Percentiles rank a stretch among this genome's conserved stretches.
phyloP scores from a whole-genome alignment of 2,113 vertebrate species.

The Columba janthina region DNA sequence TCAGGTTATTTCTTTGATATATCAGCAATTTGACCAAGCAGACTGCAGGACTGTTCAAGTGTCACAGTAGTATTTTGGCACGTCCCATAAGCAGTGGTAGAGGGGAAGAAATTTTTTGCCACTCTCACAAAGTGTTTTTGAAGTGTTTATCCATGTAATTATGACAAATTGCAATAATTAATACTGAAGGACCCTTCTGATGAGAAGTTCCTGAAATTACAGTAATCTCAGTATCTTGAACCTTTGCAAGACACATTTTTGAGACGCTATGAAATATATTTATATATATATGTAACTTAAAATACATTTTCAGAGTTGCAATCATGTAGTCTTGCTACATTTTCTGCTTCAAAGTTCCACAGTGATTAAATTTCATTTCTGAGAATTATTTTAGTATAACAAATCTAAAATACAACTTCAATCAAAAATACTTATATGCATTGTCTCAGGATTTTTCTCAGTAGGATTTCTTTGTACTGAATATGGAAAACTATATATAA shows the following conservation, averaged over 20 bases:
- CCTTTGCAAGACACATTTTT: background rate
- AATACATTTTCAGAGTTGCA: background rate
- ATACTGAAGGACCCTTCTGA: background rate
- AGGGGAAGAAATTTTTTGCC: background rate
- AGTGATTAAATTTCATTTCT: background rate
- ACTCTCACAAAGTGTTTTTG: background rate
- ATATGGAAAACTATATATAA: background rate
- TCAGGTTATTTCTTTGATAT: constrained; percentile 42
- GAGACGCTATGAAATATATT: background rate
- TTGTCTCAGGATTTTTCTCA: background rate
- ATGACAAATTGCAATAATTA: constrained; percentile 16
- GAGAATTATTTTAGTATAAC: background rate
- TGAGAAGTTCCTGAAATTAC: background rate
- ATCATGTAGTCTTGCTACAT: background rate
- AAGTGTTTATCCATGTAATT: constrained; percentile 1
- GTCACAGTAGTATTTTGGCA: constrained; percentile 53
- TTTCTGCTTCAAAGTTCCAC: background rate
- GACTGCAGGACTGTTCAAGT: background rate
- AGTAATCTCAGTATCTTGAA: background rate
- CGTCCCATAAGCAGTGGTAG: background rate
- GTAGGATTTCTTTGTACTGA: background rate
- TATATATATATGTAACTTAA: background rate
- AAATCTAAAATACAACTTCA: background rate
- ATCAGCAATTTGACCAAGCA: constrained; percentile 2
- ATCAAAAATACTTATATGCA: background rate